Conservation (phyloP, 2,888 invertebrate genomes). For the Acleris laterana region DNA sequence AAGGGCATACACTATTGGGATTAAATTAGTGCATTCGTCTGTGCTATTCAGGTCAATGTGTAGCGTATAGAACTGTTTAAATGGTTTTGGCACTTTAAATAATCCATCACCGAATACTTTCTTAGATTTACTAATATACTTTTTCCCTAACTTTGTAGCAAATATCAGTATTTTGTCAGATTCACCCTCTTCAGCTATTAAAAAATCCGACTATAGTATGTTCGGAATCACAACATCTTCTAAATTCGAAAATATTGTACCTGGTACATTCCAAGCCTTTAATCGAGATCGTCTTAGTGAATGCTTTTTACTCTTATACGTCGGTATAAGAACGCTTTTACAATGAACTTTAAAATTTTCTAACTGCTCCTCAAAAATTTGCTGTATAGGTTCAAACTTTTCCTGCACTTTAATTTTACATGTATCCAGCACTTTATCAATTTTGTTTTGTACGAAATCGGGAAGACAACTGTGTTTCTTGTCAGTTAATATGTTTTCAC, state of each 20-base stretch:
- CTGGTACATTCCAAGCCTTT: conserved; percentile 21
- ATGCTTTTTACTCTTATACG: conserved; percentile 21
- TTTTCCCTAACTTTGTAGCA: too few species aligned
- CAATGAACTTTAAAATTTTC: background rate
- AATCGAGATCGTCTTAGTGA: conserved; percentile 21
- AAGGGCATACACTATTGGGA: conserved; percentile 17
- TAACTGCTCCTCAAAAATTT: too few species aligned
- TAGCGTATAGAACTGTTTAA: conserved; percentile 19
- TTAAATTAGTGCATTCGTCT: conserved; percentile 20
- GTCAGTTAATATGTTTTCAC: too few species aligned
- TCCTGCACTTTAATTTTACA: conserved; percentile 2
- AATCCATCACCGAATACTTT: conserved; percentile 23
- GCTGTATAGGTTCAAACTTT: conserved; percentile 2
- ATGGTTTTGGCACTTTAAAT: conserved; percentile 24
- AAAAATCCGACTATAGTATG: conserved; percentile 16
- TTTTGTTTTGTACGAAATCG: too few species aligned
- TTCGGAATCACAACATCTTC: conserved; percentile 20
- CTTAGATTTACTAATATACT: too few species aligned
- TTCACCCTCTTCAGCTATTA: too few species aligned
- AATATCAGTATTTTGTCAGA: too few species aligned
- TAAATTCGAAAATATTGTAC: conserved; percentile 16
- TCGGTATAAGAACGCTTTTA: conserved; percentile 21
- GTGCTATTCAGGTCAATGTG: conserved; percentile 19
- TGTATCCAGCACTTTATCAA: too few species aligned
- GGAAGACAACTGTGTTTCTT: too few species aligned